Conservation (phyloP, 2,797 vertebrate species). For the Falco peregrinus region DNA sequence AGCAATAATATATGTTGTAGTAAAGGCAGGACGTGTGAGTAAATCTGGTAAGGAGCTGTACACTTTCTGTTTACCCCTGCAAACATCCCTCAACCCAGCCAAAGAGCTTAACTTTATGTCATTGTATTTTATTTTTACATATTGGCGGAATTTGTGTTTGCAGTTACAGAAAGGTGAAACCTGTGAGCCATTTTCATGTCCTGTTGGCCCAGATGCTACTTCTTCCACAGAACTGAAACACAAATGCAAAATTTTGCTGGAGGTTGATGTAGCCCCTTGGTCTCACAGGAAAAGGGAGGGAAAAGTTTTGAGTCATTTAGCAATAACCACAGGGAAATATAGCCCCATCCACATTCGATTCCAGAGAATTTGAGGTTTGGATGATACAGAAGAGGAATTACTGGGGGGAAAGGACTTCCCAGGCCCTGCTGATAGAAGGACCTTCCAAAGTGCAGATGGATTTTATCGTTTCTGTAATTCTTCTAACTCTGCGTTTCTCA, state of each 20-base stretch:
- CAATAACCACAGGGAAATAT: conserved; percentile 18
- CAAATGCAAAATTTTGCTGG: not conserved
- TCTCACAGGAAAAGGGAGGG: conserved; percentile 34
- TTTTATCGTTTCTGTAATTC: conserved; percentile 41
- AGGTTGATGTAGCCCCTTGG: not conserved
- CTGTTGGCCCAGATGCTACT: not conserved
- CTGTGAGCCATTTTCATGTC: not conserved
- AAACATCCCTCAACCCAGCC: not conserved
- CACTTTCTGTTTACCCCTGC: not conserved
- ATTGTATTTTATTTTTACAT: not conserved
- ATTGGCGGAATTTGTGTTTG: not conserved
- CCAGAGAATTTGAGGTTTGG: conserved; percentile 61
- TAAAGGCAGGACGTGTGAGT: not conserved
- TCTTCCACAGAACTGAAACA: not conserved
- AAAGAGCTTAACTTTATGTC: not conserved
- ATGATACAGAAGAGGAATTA: conserved; percentile 27
- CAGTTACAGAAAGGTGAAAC: not conserved
- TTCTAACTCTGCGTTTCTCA: conserved; percentile 31
- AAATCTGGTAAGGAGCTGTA: not conserved
- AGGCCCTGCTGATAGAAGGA: not conserved
- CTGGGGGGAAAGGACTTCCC: conserved; percentile 26
- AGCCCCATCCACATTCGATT: conserved; percentile 34
- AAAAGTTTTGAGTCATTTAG: conserved; percentile 29
- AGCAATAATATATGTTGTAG: not conserved
- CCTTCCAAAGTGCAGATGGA: conserved; percentile 7